A percentile compares a stretch with the other conserved stretches of the same genome.
Evolutionary conservation across 1,140 invertebrate genomes (phyloP).

Genomic region (Charaxes varanes): DNA sequence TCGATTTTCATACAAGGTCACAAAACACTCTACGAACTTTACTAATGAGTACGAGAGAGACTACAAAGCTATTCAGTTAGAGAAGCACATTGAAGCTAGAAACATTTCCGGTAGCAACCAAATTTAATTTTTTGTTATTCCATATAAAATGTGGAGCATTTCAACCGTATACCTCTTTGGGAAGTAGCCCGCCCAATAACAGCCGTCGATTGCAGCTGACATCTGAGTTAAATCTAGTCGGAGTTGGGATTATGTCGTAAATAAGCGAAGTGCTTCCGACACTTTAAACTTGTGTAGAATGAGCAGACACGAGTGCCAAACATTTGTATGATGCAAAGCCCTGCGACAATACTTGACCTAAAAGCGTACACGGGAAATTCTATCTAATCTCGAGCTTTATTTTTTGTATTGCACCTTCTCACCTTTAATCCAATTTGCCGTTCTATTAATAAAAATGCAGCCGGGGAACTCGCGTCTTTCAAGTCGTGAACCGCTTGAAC

Average conservation of each 20-base stretch:
- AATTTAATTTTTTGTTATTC: neutral
- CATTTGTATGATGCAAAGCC: constrained; percentile 27
- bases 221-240: constrained; percentile 16
- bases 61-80: too few relatives aligned
- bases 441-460: constrained; percentile 8
- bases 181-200: constrained; percentile 3
- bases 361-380: constrained; percentile 25
- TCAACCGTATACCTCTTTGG: neutral
- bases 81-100: too few relatives aligned
- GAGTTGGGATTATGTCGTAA: constrained; percentile 18
- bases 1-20: constrained; percentile 2
- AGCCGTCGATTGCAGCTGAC: constrained; percentile 4
- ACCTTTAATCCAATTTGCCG: constrained; percentile 20
- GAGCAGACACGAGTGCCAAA: constrained; percentile 25
- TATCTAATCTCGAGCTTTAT: constrained; percentile 26
- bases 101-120: too few relatives aligned
- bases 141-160: neutral
- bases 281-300: constrained; percentile 21
- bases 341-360: constrained; percentile 26
- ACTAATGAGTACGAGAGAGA: too few relatives aligned
- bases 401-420: constrained; percentile 15
- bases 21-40: too few relatives aligned
- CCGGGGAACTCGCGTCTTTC: neutral
- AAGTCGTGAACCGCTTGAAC: too few relatives aligned
- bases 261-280: constrained; percentile 16